Evolutionary conservation across 2,888 invertebrate species (phyloP).

Genomic region (Microctonus hyperodae): DNA sequence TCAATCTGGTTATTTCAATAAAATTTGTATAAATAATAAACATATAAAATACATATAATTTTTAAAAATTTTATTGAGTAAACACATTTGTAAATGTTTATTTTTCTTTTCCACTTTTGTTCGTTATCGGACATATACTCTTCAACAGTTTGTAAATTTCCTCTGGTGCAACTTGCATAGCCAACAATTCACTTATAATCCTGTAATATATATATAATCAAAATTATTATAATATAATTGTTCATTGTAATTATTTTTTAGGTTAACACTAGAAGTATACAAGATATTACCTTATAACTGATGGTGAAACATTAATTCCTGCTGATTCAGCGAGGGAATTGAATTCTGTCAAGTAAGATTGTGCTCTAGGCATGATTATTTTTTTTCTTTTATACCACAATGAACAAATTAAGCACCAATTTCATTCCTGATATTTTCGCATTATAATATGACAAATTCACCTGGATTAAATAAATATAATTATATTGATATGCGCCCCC

Average conservation of each 20-base stretch:
- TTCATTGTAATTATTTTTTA: not conserved
- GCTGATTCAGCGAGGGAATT: not conserved
- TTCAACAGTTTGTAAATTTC: not conserved
- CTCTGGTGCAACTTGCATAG: constrained; percentile 1
- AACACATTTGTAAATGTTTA: not conserved
- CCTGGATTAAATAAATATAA: too few relatives aligned
- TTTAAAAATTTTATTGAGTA: too few relatives aligned
- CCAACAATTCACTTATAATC: not conserved
- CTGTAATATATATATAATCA: not conserved
- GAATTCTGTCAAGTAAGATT: not conserved
- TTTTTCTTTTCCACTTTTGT: not conserved
- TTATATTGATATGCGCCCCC: too few relatives aligned
- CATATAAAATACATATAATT: too few relatives aligned
- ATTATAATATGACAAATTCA: too few relatives aligned
- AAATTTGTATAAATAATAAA: too few relatives aligned
- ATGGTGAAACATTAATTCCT: not conserved
- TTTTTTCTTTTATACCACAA: too few relatives aligned
- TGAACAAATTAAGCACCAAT: too few relatives aligned
- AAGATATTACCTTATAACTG: not conserved
- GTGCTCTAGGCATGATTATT: not conserved
- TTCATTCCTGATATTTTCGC: not conserved
- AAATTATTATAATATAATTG: too few relatives aligned
- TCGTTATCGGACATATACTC: not conserved
- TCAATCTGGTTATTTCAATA: too few relatives aligned
- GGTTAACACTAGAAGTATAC: not conserved